Base-by-base conservation (phyloP, 2,888 invertebrate species). In the Strigamia maritima region DNA sequence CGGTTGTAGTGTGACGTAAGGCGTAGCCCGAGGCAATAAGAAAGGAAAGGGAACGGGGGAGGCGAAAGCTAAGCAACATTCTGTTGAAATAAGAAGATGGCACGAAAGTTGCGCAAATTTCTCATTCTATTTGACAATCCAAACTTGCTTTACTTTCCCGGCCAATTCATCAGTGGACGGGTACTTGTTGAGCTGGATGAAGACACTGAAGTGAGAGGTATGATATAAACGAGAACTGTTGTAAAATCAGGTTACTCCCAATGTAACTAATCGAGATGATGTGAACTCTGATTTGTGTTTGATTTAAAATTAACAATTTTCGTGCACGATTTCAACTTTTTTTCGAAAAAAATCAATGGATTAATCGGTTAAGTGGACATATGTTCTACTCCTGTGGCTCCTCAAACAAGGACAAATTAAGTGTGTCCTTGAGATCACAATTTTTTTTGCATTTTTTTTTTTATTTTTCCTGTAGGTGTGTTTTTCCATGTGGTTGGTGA, bases 401-500 rank as follows among this genome's bases (percentile, higher is more conserved):
- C 31, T 35, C 38, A 75, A 26, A 26, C 31, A 75, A 75, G 75
- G 31, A 75, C 38, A 75, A 75, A 35, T 28, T 16, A 22, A 22
- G 35, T 14, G 31, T 75, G 75, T 75, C 31, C 75, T 75, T 31
- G 54, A 44, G 8, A 14, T 16, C n/a, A 44, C 49, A 26, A 49
- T 54, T 77, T 24, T 54, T 49, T 78, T 78, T n/a, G n/a, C 24
- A 1, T 28, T 0, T 16, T n/a, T 77, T 80, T n/a, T 79, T 76
- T 70, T 22, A 54, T 79, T 74, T 81, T 89, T n/a, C n/a, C n/a
- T 87, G 80, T 87, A 91, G 96, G 96, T 81, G 88, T 96, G 79
- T 95, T 95, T 87, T 95, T 96, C 86, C 95, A 95, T 88, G 95
- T 96, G 54, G 93, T 96, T 81, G 96, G 96, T 14, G 96, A 96